Conservation (phyloP, 1,140 invertebrate species). For the Bombus balteatus region DNA sequence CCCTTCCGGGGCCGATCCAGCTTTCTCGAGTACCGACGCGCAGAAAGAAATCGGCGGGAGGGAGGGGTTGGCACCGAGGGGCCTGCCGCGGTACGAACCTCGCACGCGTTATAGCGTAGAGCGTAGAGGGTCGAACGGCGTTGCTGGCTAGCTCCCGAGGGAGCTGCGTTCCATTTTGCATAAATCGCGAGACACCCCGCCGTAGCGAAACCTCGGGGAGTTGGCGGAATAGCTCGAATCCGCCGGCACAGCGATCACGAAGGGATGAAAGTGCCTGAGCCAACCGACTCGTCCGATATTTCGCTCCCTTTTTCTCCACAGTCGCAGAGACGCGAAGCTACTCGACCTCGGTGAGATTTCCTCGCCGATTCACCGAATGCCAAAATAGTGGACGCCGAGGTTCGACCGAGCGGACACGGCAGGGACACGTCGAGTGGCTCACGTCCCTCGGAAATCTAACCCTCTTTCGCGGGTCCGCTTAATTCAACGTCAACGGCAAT, state of each 20-base stretch:
- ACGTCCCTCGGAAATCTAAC: background rate
- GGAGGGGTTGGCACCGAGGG: constrained; percentile 32
- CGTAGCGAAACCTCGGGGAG: constrained; percentile 69
- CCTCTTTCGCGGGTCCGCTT: constrained; percentile 52
- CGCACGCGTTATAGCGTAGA: constrained; percentile 77
- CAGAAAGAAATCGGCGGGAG: constrained; percentile 49
- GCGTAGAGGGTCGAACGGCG: constrained; percentile 61
- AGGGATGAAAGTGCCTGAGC: constrained; percentile 58
- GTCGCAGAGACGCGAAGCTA: constrained; percentile 4
- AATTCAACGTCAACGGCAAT: constrained; percentile 75
- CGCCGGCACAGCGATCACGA: constrained; percentile 54
- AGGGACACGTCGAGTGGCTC: background rate
- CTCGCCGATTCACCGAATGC: background rate
- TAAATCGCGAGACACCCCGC: constrained; percentile 82
- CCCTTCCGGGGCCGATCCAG: constrained; percentile 50
- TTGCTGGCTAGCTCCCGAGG: constrained; percentile 75
- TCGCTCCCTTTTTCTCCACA: constrained; percentile 35
- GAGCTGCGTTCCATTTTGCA: constrained; percentile 82
- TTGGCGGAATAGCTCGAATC: constrained; percentile 73
- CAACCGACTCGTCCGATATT: constrained; percentile 55
- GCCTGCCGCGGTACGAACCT: constrained; percentile 31
- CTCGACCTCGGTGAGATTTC: background rate
- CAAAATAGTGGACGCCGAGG: background rate
- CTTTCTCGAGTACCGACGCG: constrained; percentile 25
- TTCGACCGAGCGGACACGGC: background rate